Conservation (phyloP, 2,888 invertebrate genomes). For the Hyposoter didymator region DNA sequence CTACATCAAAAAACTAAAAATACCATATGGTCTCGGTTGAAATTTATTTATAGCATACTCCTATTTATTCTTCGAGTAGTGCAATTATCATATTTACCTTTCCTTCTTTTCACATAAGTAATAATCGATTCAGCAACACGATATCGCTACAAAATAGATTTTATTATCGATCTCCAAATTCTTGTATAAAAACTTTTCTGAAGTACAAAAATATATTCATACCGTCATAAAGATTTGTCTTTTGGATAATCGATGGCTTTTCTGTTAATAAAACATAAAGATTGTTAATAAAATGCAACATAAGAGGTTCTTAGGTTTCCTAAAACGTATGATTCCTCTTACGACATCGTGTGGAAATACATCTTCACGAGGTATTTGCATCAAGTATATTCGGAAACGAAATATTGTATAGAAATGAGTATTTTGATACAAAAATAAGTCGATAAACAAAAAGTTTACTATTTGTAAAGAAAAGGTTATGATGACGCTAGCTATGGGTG, state of each 20-base stretch:
- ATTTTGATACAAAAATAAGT: too few relatives aligned
- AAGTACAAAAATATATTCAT: background rate
- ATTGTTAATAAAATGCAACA: background rate
- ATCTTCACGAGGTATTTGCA: background rate
- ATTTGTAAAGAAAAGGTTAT: background rate
- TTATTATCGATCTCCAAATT: background rate
- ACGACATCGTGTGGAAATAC: background rate
- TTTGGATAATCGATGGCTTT: background rate
- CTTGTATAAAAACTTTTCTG: background rate
- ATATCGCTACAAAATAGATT: background rate
- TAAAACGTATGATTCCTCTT: background rate
- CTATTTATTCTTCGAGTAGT: background rate
- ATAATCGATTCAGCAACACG: background rate
- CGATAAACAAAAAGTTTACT: background rate
- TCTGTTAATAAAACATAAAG: background rate
- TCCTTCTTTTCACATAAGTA: background rate
- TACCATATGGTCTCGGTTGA: slow-evolving; percentile 7
- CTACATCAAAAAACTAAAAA: background rate
- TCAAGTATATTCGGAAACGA: background rate
- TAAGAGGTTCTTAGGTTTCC: background rate
- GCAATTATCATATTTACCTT: background rate
- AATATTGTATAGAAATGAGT: background rate
- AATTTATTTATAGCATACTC: background rate
- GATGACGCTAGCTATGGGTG: slow-evolving; percentile 11
- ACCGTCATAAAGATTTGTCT: background rate